phyloP scores from a whole-genome alignment of 2,888 invertebrate species.

The Athripsodes cinereus region DNA sequence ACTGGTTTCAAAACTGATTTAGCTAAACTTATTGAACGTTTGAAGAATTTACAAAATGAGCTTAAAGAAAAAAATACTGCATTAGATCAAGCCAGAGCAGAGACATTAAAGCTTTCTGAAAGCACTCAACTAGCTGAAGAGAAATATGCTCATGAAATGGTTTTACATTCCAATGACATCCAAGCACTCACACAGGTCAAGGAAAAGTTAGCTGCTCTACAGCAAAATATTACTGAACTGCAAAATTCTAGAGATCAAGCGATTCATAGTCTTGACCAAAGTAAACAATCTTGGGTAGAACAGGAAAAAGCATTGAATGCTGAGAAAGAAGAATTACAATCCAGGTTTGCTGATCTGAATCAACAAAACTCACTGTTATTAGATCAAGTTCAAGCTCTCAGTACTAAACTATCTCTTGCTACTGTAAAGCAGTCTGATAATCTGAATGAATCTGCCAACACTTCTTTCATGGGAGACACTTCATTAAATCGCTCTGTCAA shows the following conservation, averaged over 20 bases:
- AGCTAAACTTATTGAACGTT: slow-evolving; percentile 53
- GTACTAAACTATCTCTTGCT: slow-evolving; percentile 59
- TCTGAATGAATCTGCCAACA: slow-evolving; percentile 42
- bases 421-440: slow-evolving; percentile 40
- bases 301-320: slow-evolving; percentile 58
- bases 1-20: slow-evolving; percentile 53
- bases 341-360: slow-evolving; percentile 67
- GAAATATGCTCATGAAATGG: slow-evolving; percentile 76
- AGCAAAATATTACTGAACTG: slow-evolving; percentile 59
- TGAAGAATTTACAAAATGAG: slow-evolving; percentile 50
- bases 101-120: slow-evolving; percentile 57
- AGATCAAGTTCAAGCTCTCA: slow-evolving; percentile 79
- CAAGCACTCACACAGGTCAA: slow-evolving; percentile 62
- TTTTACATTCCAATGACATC: slow-evolving; percentile 69
- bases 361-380: slow-evolving; percentile 74
- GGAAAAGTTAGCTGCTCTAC: slow-evolving; percentile 56
- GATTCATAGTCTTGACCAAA: slow-evolving; percentile 57
- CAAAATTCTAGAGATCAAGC: slow-evolving; percentile 58
- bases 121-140: slow-evolving; percentile 64
- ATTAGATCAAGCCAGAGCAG: slow-evolving; percentile 55
- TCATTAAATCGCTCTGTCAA: slow-evolving; percentile 53
- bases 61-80: slow-evolving; percentile 57
- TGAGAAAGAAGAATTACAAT: slow-evolving; percentile 62
- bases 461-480: slow-evolving; percentile 35
- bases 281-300: slow-evolving; percentile 58